These are phyloP conservation scores for Halcyon smyrnensis DNA, from an alignment of 2,797 vertebrate species.

Conservation along the genomic window DNA sequence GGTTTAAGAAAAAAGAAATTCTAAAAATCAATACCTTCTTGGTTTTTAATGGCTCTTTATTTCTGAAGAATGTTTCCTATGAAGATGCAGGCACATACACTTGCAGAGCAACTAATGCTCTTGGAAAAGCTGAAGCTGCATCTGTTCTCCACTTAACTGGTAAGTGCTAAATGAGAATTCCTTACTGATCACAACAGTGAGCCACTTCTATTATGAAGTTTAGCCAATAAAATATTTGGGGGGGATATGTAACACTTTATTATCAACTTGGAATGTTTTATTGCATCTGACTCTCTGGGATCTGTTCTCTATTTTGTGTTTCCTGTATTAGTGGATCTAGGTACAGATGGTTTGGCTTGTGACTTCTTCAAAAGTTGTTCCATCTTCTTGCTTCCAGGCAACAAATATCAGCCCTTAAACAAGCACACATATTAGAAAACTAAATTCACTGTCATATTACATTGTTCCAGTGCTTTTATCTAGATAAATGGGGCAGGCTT, in stretches of 20 bases:
- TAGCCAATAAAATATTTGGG: not conserved
- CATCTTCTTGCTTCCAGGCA: not conserved
- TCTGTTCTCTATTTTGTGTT: not conserved
- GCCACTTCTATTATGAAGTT: not conserved
- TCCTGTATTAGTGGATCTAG: not conserved
- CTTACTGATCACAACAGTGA: not conserved
- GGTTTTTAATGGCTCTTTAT: slow-evolving; percentile 82
- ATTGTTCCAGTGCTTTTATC: not conserved
- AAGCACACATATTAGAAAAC: not conserved
- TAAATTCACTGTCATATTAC: not conserved
- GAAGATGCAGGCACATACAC: slow-evolving; percentile 82
- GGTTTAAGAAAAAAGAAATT: slow-evolving; percentile 80
- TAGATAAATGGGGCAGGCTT: not conserved
- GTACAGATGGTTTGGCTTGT: not conserved
- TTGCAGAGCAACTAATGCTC: slow-evolving; percentile 84
- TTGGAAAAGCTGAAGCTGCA: slow-evolving; percentile 81
- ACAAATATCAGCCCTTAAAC: not conserved
- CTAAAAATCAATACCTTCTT: slow-evolving; percentile 56
- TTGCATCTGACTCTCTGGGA: not conserved
- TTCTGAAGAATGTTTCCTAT: slow-evolving; percentile 82
- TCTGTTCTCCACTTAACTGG: slow-evolving; percentile 80
- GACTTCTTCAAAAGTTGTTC: not conserved
- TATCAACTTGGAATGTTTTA: not conserved
- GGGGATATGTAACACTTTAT: not conserved
- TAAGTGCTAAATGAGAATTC: slow-evolving; percentile 64